Evolutionary conservation across 2,797 vertebrate genomes (phyloP), one percentile per base, ranked within the genome.

Genomic region (Sebastes umbrosus): DNA sequence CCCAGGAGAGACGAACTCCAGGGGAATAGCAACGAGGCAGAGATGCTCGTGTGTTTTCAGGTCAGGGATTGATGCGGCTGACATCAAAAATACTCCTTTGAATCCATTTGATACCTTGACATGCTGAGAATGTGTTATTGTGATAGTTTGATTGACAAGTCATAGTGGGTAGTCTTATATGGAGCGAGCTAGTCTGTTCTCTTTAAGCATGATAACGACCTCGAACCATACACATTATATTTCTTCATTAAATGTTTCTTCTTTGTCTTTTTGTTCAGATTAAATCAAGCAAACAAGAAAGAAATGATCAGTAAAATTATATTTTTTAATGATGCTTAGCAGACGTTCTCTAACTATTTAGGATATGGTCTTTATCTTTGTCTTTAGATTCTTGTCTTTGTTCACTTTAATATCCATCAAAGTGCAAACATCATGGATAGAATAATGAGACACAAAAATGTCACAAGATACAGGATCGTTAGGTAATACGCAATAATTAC

Each of bases 1-100:
- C 86, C 80, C 89, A 69, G 81, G 85, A 82, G 87, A 87, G 80
- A 72, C 29, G 25, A 80, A 88, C 89, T 88, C 75, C 73, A 18
- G 77, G 84, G 83, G 82, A 87, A 88, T 81, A 69, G 62, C 74
- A 82, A 73, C 73, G 75, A 86, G 84, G 76, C 73, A 24, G 65
- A 73, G 79, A 54, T 14, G 67, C 77, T 58, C 1, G 3, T 43
- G 70, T 77, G 13, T 82, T 84, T 79, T 75, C 86, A 81, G 75
- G 69, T 69, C n/a, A 20, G 10, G 69, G 77, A 83, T 83, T 83
- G 77, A 87, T 65, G 76, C 11, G 24, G 5, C 74, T 68, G 75
- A 73, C 81, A 72, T 88, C 71, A 82, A 31, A 74, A 83, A 68
- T 8, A 3, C 59, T 55, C 63, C 43, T 60, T 24, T 82, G 68